phyloP scores from a whole-genome alignment of 2,113 vertebrate genomes.

The Esox niger region DNA sequence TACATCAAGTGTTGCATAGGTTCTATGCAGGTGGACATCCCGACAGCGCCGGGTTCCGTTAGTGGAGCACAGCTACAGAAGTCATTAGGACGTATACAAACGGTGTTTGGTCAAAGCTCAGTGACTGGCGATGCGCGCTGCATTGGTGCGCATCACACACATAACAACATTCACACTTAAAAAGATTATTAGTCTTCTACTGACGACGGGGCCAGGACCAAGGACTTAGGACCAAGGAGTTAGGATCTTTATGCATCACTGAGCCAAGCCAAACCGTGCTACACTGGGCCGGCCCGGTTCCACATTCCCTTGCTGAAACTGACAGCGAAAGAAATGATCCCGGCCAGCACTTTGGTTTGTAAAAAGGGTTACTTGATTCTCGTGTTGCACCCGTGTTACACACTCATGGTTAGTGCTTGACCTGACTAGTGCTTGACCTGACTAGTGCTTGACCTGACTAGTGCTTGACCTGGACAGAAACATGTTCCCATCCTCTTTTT shows the following conservation, averaged over 20 bases:
- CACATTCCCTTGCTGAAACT: too few relatives aligned
- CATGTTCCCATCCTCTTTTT: too few relatives aligned
- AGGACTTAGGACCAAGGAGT: neutral
- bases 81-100: constrained; percentile 17
- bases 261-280: neutral
- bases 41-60: constrained; percentile 38
- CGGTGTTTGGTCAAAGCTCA: constrained; percentile 31
- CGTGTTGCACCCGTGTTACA: neutral
- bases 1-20: constrained; percentile 56
- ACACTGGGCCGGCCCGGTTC: neutral
- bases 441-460: too few relatives aligned
- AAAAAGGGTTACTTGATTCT: too few relatives aligned
- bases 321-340: too few relatives aligned
- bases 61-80: constrained; percentile 5
- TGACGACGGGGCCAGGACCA: neutral
- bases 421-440: too few relatives aligned
- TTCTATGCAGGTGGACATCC: neutral
- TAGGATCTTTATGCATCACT: neutral
- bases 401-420: too few relatives aligned
- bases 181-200: neutral
- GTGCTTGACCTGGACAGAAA: too few relatives aligned
- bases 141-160: constrained; percentile 40
- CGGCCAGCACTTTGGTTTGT: too few relatives aligned
- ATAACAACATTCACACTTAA: neutral
- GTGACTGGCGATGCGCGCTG: constrained; percentile 28